These are phyloP conservation scores for Microcebus lehilahytsara DNA, from an alignment of 2,113 vertebrate genomes.

Conservation along the genomic window DNA sequence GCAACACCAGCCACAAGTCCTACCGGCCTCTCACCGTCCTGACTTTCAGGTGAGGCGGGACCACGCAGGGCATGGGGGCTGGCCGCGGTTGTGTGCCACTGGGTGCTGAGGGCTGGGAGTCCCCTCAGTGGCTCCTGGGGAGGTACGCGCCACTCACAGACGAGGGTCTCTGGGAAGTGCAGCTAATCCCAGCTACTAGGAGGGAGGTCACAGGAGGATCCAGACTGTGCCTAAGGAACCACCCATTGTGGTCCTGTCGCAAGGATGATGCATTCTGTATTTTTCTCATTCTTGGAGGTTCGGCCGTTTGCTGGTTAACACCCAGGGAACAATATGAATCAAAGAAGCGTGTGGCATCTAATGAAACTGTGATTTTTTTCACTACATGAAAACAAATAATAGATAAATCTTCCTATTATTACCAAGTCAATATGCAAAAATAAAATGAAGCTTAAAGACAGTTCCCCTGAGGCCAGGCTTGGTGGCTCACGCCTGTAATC, in stretches of 20 bases:
- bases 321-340: neutral
- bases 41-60: conserved; percentile 92
- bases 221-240: neutral
- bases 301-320: neutral
- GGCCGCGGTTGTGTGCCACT: neutral
- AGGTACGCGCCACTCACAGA: neutral
- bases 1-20: conserved; percentile 99
- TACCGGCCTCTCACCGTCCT: conserved; percentile 97
- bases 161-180: neutral
- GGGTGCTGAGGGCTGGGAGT: neutral
- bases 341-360: neutral
- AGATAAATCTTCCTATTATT: neutral
- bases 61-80: rapidly evolving
- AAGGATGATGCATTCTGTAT: rapidly evolving
- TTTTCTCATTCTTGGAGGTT: neutral
- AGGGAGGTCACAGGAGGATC: neutral
- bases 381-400: neutral
- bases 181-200: neutral
- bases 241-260: rapidly evolving
- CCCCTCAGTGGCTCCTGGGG: neutral
- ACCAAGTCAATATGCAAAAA: neutral
- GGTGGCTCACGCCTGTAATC: too few relatives aligned
- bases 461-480: neutral
- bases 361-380: neutral
- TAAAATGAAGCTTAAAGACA: neutral